Percentiles rank a stretch among this genome's conserved stretches.
Evolutionary conservation across 2,113 vertebrate genomes (phyloP).

Genomic region (Erinaceus europaeus): DNA sequence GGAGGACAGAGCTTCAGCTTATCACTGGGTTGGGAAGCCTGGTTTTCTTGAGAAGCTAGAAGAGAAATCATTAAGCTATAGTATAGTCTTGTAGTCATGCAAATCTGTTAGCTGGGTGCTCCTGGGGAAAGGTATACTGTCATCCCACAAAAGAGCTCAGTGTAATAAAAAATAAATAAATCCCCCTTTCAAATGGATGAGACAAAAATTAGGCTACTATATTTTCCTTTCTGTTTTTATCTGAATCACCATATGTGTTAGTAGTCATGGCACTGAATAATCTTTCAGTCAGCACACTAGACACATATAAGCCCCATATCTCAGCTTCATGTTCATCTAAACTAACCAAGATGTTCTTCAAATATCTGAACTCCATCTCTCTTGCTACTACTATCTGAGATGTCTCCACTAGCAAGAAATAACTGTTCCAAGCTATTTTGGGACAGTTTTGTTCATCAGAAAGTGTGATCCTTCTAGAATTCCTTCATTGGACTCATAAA

Average conservation of each 20-base stretch:
- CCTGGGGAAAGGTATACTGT: background rate
- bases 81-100: rapidly evolving
- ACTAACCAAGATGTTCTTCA: background rate
- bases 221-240: background rate
- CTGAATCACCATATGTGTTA: background rate
- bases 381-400: background rate
- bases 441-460: background rate
- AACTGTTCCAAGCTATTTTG: background rate
- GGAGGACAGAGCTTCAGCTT: background rate
- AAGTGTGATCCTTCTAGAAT: background rate
- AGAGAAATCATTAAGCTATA: background rate
- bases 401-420: background rate
- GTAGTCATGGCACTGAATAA: rapidly evolving
- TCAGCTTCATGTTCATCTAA: background rate
- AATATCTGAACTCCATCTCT: background rate
- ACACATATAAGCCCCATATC: background rate
- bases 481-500: background rate
- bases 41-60: background rate
- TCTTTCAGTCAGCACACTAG: background rate
- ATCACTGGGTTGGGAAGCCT: background rate
- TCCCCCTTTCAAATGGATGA: background rate
- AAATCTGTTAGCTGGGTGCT: background rate
- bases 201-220: background rate
- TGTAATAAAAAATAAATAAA: background rate
- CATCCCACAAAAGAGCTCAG: background rate